These are phyloP conservation scores for Amazonetta brasiliensis DNA, from an alignment of 2,797 vertebrate species.

Conservation along the genomic window DNA sequence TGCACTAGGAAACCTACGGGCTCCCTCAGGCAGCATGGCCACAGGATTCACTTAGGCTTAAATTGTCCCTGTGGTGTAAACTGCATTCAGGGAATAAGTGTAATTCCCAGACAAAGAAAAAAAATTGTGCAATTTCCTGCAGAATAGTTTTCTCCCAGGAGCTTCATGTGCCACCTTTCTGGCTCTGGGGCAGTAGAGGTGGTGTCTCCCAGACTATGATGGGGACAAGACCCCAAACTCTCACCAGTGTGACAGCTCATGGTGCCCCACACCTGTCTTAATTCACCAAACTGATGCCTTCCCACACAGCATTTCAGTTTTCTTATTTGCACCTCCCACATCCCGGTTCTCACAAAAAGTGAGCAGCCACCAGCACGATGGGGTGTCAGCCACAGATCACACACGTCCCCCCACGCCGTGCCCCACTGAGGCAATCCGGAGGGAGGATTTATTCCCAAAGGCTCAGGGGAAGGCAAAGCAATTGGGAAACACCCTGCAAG, in stretches of 20 bases:
- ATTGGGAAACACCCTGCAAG: not conserved
- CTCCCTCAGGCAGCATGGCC: not conserved
- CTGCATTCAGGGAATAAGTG: not conserved
- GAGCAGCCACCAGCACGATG: not conserved
- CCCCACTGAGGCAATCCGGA: rapidly evolving
- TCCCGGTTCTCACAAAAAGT: not conserved
- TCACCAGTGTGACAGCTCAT: not conserved
- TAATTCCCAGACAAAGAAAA: not conserved
- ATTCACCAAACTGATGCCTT: not conserved
- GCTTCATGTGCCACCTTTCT: not conserved
- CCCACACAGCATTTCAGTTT: rapidly evolving
- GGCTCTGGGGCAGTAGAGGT: not conserved
- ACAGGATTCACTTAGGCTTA: not conserved
- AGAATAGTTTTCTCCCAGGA: not conserved
- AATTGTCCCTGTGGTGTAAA: not conserved
- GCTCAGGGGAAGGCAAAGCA: rapidly evolving
- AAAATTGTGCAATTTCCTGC: not conserved
- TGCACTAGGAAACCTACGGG: not conserved
- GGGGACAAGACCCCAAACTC: not conserved
- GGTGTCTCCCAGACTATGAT: rapidly evolving
- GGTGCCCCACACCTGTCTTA: not conserved
- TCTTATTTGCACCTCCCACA: not conserved
- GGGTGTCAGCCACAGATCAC: not conserved
- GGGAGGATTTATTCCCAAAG: not conserved
- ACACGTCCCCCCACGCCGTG: rapidly evolving